A percentile compares a stretch with the other conserved stretches of the same genome.
These are phyloP conservation scores for Eubasilissa regina DNA, from an alignment of 1,140 invertebrate genomes.

Conservation along the genomic window DNA sequence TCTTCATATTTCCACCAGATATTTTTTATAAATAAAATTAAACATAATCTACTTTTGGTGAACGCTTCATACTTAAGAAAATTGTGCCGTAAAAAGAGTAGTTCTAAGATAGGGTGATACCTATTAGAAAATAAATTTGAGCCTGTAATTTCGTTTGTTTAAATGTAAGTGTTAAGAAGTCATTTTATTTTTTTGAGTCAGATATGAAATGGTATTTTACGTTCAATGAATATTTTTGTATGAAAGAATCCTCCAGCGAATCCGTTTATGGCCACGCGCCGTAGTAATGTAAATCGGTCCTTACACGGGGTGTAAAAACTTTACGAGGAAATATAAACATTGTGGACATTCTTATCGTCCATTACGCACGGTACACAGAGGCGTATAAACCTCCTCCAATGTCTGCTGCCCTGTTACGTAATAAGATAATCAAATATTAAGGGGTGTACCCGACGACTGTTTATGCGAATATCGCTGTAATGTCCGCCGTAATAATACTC, in stretches of 20 bases:
- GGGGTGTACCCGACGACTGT: conserved; percentile 43
- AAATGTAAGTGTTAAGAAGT: too few species aligned
- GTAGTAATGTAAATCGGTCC: conserved; percentile 12
- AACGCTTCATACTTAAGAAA: too few species aligned
- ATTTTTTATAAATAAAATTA: too few species aligned
- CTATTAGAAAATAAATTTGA: too few species aligned
- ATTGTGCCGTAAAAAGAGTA: too few species aligned
- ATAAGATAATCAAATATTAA: conserved; percentile 57
- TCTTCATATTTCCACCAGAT: too few species aligned
- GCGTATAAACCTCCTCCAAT: conserved; percentile 45
- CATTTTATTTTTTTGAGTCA: too few species aligned
- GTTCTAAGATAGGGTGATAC: too few species aligned
- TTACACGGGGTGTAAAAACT: conserved; percentile 53
- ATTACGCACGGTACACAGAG: conserved; percentile 33
- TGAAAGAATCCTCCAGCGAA: background rate
- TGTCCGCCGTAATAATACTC: conserved; percentile 24
- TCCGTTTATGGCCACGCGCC: background rate
- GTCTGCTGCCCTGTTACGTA: conserved; percentile 36
- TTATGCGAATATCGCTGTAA: conserved; percentile 32
- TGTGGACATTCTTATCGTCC: conserved; percentile 57
- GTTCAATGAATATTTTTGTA: conserved; percentile 2
- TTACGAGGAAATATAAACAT: conserved; percentile 52
- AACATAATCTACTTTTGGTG: too few species aligned
- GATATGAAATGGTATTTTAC: too few species aligned
- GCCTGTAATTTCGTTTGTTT: too few species aligned